Base-by-base conservation (phyloP, 2,797 vertebrate genomes). In the Cetoscarus ocellatus region DNA sequence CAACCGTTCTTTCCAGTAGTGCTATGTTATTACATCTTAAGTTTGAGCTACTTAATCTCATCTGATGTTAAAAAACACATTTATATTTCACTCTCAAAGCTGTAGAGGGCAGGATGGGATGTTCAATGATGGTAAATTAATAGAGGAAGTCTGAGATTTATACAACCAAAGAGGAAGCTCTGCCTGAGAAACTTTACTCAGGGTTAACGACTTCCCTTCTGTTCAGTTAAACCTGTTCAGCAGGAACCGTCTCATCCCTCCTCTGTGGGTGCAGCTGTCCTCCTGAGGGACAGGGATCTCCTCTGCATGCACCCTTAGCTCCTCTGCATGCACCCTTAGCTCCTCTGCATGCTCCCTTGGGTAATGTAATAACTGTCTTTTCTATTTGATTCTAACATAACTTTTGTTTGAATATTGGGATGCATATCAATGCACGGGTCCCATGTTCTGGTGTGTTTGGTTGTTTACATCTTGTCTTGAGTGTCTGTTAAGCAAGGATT, bases 181-280 rank as follows among this genome's bases (percentile, higher is more conserved):
- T 48, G 19, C 19, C 50, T 59, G 58, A 67, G 27, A 65, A 59
- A 18, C 59, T 40, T 0, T 7, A n/a, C 27, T 6, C 1, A 17
- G 13, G 65, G 40, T 3, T 10, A 19, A 51, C 0, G 8, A 34
- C 3, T 38, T 38, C 3, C 7, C 5, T 8, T 51, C 45, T 7
- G 27, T 27, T 39, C 1, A 44, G 2, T 64, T 59, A 12, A 79
- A 79, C 72, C 61, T 53, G 73, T 69, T 81, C 53, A 69, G 53
- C 67, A 58, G 48, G 40, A 64, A 43, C n/a, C 5, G 27, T 40
- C 45, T 34, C n/a, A 38, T 35, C 59, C 17, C 35, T 35, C 48
- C 17, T 62, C 59, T 42, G 34, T 3, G 58, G 61, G 73, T 53
- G 84, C 44, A 27, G 2, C 14, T 18, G 7, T 12, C 51, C 51